Percentiles rank a stretch among this genome's conserved stretches.
phyloP scores from a whole-genome alignment of 2,113 vertebrate species.

The Sinocyclocheilus anophthalmus region DNA sequence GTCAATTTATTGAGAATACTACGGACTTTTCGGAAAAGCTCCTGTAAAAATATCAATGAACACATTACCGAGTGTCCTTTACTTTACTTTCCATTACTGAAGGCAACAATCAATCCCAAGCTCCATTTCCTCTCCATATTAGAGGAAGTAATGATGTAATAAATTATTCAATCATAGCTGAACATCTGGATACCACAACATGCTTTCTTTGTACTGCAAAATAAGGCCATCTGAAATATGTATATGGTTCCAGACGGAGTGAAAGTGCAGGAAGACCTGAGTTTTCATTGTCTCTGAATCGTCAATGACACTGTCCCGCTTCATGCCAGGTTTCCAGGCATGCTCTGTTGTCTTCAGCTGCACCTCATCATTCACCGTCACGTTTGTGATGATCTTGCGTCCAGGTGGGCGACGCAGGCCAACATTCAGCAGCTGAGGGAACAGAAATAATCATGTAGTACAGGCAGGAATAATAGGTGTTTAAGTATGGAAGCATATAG shows the following conservation, averaged over 20 bases:
- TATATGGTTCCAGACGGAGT: background rate
- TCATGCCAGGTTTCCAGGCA: conserved; percentile 92
- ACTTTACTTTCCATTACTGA: too few relatives aligned
- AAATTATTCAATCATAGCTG: background rate
- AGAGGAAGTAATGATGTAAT: background rate
- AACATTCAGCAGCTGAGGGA: conserved; percentile 83
- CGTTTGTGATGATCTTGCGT: conserved; percentile 93
- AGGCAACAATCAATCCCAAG: background rate
- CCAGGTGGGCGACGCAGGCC: conserved; percentile 84
- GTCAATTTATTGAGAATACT: conserved; percentile 99
- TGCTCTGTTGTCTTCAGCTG: conserved; percentile 93
- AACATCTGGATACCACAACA: background rate
- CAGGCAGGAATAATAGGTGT: background rate
- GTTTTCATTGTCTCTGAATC: conserved; percentile 84
- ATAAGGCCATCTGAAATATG: background rate
- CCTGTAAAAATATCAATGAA: conserved; percentile 70
- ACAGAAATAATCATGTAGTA: background rate
- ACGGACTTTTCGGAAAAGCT: conserved; percentile 94
- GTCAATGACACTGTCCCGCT: conserved; percentile 80
- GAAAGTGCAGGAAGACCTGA: conserved; percentile 73
- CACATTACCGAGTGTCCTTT: background rate
- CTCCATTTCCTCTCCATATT: background rate
- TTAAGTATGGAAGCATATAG: background rate
- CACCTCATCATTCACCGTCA: conserved; percentile 90
- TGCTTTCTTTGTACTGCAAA: background rate